Percentiles rank a stretch among this genome's conserved stretches.
phyloP scores from a whole-genome alignment of 2,888 invertebrate species.

The Scaptomyza tumidula region DNA sequence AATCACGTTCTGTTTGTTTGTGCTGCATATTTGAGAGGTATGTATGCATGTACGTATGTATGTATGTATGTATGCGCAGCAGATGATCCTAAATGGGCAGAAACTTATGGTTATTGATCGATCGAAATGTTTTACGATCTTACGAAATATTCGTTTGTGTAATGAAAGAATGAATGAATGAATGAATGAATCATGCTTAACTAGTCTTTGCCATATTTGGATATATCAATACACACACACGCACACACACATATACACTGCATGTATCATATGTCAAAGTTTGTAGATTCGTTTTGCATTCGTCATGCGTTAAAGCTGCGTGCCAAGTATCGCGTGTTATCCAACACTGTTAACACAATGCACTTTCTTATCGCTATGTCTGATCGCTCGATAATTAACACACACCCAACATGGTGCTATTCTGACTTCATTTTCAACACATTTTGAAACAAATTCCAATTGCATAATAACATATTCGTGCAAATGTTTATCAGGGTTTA shows the following conservation, averaged over 20 bases:
- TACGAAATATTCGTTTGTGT: constrained; percentile 26
- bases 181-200: constrained; percentile 23
- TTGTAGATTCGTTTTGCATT: constrained; percentile 5
- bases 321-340: constrained; percentile 26
- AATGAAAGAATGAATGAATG: constrained; percentile 22
- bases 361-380: constrained; percentile 23
- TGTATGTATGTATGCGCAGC: too few relatives aligned
- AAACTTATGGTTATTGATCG: constrained; percentile 2
- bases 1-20: constrained; percentile 51
- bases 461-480: constrained; percentile 30
- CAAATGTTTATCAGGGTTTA: constrained; percentile 25
- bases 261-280: constrained; percentile 36
- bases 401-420: too few relatives aligned
- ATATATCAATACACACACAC: constrained; percentile 19
- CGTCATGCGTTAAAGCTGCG: constrained; percentile 13
- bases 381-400: not conserved
- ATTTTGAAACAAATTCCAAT: constrained; percentile 2
- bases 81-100: not conserved
- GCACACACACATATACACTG: too few relatives aligned
- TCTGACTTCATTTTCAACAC: too few relatives aligned
- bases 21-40: too few relatives aligned
- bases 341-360: constrained; percentile 32
- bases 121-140: constrained; percentile 3
- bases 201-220: constrained; percentile 51
- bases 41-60: too few relatives aligned